Percentiles rank a stretch among this genome's conserved stretches.
phyloP scores from a whole-genome alignment of 2,888 invertebrate genomes.

The Penaeus monodon region DNA sequence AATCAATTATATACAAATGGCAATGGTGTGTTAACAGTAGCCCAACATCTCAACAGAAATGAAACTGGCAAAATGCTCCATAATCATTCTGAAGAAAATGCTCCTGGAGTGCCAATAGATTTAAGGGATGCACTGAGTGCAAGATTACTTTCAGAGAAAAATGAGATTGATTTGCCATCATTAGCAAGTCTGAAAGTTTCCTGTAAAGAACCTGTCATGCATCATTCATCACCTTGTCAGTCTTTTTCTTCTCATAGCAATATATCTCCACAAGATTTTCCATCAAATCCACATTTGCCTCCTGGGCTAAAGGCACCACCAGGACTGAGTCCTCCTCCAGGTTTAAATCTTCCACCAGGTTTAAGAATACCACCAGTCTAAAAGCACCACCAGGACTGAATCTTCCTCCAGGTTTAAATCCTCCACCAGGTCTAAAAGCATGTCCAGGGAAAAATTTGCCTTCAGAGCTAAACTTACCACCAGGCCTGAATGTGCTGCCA shows the following conservation, averaged over 20 bases:
- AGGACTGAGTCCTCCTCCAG: slow-evolving; percentile 19
- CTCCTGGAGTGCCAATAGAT: too few relatives aligned
- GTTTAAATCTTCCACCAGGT: neutral
- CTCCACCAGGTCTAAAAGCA: slow-evolving; percentile 8
- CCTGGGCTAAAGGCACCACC: neutral
- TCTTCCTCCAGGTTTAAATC: neutral
- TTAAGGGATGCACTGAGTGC: too few relatives aligned
- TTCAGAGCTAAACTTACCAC: neutral
- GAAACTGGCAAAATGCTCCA: too few relatives aligned
- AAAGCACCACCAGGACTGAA: neutral
- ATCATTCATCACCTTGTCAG: neutral
- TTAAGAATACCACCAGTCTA: neutral
- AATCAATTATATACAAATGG: too few relatives aligned
- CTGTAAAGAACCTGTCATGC: neutral
- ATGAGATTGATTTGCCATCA: neutral
- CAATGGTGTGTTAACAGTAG: too few relatives aligned
- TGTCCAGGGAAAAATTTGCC: neutral
- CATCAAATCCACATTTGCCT: neutral
- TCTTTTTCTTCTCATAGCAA: neutral
- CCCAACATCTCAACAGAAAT: too few relatives aligned
- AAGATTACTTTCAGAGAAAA: too few relatives aligned
- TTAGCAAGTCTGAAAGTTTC: slow-evolving; percentile 10
- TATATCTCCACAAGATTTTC: neutral
- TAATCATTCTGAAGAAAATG: too few relatives aligned
- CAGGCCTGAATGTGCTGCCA: neutral